Evolutionary conservation across 2,797 vertebrate species (phyloP).

Genomic region (Dipus sagitta): DNA sequence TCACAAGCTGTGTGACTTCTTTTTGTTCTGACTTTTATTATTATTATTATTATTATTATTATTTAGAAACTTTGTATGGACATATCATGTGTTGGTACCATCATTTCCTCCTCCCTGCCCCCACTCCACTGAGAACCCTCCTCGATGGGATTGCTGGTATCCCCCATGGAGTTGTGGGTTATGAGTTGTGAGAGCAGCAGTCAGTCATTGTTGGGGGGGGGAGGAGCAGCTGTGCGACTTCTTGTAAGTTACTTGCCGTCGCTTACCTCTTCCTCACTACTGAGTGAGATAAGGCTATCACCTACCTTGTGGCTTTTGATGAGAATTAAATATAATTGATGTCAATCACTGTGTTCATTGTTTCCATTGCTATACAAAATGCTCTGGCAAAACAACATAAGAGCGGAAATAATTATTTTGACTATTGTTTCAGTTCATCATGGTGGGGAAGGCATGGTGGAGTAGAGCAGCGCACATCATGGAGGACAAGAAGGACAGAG

Average conservation of each 20-base stretch:
- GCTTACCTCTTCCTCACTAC: constrained; percentile 14
- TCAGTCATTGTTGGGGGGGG: no score
- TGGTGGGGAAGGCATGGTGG: background rate
- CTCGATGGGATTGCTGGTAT: no score
- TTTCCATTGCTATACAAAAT: background rate
- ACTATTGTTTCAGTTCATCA: background rate
- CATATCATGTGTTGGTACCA: no score
- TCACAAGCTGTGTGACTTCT: background rate
- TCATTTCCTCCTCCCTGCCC: no score
- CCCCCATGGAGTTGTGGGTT: no score
- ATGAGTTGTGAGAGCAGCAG: no score
- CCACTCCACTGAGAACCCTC: no score
- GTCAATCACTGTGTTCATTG: background rate
- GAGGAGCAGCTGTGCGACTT: background rate
- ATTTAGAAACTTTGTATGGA: no score
- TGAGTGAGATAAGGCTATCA: constrained; percentile 19
- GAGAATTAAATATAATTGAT: constrained; percentile 27
- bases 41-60: no score
- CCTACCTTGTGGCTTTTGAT: background rate
- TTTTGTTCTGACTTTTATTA: no score
- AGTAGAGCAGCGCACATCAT: background rate
- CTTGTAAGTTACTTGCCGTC: background rate
- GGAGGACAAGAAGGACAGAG: background rate
- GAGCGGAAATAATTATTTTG: background rate
- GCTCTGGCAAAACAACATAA: background rate